Evolutionary conservation across 2,888 invertebrate genomes (phyloP).

Genomic region (Synanthedon formicaeformis): DNA sequence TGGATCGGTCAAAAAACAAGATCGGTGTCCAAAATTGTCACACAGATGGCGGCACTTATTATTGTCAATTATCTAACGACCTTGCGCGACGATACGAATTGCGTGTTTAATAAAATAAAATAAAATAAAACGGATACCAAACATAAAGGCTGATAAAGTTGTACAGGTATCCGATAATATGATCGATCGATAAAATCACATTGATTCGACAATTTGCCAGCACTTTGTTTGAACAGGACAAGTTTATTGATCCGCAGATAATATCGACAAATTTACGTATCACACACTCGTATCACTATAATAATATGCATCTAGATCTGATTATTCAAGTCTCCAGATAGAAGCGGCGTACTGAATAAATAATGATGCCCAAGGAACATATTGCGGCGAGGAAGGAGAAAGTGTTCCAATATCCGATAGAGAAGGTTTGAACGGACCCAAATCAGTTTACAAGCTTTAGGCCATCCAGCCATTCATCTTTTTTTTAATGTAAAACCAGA

Average conservation of each 20-base stretch:
- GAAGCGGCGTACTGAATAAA: conserved; percentile 44
- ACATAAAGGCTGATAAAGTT: neutral
- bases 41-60: too few relatives aligned
- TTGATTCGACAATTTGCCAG: neutral
- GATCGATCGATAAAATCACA: neutral
- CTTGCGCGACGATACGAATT: too few relatives aligned
- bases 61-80: too few relatives aligned
- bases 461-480: conserved; percentile 63
- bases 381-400: conserved; percentile 46
- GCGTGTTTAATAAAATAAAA: too few relatives aligned
- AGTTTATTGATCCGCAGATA: conserved; percentile 21
- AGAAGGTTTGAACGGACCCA: conserved; percentile 50
- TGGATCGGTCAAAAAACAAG: too few relatives aligned
- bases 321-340: conserved; percentile 40
- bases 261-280: conserved; percentile 14
- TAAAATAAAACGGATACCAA: neutral
- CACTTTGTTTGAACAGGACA: conserved; percentile 10
- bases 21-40: too few relatives aligned
- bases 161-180: neutral
- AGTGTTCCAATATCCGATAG: conserved; percentile 49
- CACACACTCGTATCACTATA: conserved; percentile 12
- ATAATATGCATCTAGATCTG: conserved; percentile 52
- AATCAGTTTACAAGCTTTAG: conserved; percentile 57
- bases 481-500: conserved; percentile 61
- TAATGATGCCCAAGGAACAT: conserved; percentile 32